Evolutionary conservation across 2,797 vertebrate genomes (phyloP), one percentile per base, ranked within the genome.

Genomic region (Margarornis squamiger): DNA sequence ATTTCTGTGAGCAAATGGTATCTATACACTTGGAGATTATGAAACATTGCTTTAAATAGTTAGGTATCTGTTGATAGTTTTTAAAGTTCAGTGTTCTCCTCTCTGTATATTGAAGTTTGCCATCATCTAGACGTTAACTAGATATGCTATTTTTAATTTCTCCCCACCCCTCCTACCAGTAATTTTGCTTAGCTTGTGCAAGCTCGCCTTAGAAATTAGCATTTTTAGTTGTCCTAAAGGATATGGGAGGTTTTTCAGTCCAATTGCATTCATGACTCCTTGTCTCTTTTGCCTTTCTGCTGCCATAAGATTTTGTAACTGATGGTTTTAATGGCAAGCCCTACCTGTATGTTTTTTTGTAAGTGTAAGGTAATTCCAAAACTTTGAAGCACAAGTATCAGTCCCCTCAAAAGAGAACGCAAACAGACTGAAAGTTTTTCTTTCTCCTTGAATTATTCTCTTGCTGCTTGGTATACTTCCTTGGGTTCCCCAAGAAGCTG

Each of bases 211-310:
- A 46, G 61, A 76, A 90, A 75, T 67, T 17, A 73, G 14, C 3
- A 0, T 86, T 78, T 66, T 62, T 48, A 62, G 20, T 78, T 80
- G 30, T 15, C 27, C 23, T 73, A 61, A 21, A 49, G 32, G 13
- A 7, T 48, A 24, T 0, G 1, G 32, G 18, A 68, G 7, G 22
- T 63, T 75, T 39, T 81, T 87, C 43, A 43, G 8, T 51, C 26
- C 32, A 3, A 4, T 62, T 61, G 24, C 22, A 8, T 0, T 2
- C 2, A 1, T 75, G 67, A 78, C 23, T 70, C 0, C 2, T 46
- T 86, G 36, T 48, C 26, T 71, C 38, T 80, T 23, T n/a, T 59
- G 41, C 67, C 36, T 85, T 73, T 77, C 16, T 77, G 49, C 34
- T 86, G 36, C 34, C 1, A 0, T 43, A 46, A 66, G 22, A 48